phyloP scores from a whole-genome alignment of 2,888 invertebrate species.

The Plutella xylostella region DNA sequence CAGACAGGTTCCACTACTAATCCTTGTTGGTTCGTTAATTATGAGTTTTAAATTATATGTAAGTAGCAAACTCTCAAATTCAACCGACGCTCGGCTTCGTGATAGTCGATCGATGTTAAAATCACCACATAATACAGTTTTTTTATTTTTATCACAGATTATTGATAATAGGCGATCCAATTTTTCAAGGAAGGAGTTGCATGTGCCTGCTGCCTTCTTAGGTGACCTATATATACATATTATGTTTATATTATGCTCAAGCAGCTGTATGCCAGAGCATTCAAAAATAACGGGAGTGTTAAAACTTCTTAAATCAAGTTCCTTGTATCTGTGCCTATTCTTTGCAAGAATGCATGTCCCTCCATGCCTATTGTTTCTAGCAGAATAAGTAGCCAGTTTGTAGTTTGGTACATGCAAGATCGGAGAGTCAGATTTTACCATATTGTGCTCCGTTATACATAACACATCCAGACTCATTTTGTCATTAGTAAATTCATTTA shows the following conservation, averaged over 20 bases:
- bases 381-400: background rate
- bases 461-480: background rate
- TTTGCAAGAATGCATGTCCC: background rate
- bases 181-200: background rate
- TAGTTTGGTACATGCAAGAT: background rate
- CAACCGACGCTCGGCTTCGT: background rate
- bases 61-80: background rate
- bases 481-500: background rate
- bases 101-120: slow-evolving; percentile 9
- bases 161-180: background rate
- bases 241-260: background rate
- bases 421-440: background rate
- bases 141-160: background rate
- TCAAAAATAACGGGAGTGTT: background rate
- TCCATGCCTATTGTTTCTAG: background rate
- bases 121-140: slow-evolving; percentile 9
- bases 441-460: background rate
- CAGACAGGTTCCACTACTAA: slow-evolving; percentile 9
- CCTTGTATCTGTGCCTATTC: background rate
- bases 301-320: background rate
- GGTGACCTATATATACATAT: background rate
- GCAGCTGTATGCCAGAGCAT: background rate
- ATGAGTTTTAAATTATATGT: slow-evolving; percentile 3
- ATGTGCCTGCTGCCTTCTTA: too few species aligned
- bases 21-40: slow-evolving; percentile 7